These are phyloP conservation scores for Mandrillus leucophaeus DNA, from an alignment of 2,113 vertebrate genomes.

Conservation along the genomic window DNA sequence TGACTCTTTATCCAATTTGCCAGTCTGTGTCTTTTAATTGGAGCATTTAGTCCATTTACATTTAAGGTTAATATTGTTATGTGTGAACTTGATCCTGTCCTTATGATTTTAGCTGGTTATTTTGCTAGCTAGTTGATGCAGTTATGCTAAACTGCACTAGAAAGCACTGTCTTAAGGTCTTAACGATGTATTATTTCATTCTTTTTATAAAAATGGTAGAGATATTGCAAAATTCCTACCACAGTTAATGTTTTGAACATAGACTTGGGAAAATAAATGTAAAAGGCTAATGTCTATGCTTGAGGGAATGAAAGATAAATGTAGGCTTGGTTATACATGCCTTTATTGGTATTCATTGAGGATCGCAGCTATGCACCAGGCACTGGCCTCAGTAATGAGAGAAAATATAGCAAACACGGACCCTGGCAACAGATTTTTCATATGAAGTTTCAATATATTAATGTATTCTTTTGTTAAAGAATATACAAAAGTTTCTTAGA, in stretches of 20 bases:
- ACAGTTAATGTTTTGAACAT: background rate
- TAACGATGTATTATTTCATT: conserved; percentile 34
- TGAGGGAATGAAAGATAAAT: conserved; percentile 24
- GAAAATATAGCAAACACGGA: background rate
- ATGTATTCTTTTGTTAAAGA: background rate
- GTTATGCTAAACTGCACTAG: background rate
- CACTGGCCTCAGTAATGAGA: background rate
- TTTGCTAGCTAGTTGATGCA: too few species aligned
- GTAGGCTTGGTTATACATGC: background rate
- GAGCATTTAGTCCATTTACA: too few species aligned
- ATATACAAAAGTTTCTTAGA: background rate
- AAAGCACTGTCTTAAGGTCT: background rate
- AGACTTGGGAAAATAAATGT: background rate
- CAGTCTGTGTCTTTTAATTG: too few species aligned
- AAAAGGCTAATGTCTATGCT: background rate
- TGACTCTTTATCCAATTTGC: too few species aligned
- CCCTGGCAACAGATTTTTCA: background rate
- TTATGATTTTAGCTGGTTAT: too few species aligned
- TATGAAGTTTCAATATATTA: background rate
- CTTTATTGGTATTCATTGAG: background rate
- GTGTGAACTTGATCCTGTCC: too few species aligned
- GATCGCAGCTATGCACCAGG: background rate
- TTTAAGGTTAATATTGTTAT: too few species aligned
- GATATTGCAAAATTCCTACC: background rate
- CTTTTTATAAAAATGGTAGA: conserved; percentile 17